Conservation (phyloP, 2,888 invertebrate species). For the Pocota personata region DNA sequence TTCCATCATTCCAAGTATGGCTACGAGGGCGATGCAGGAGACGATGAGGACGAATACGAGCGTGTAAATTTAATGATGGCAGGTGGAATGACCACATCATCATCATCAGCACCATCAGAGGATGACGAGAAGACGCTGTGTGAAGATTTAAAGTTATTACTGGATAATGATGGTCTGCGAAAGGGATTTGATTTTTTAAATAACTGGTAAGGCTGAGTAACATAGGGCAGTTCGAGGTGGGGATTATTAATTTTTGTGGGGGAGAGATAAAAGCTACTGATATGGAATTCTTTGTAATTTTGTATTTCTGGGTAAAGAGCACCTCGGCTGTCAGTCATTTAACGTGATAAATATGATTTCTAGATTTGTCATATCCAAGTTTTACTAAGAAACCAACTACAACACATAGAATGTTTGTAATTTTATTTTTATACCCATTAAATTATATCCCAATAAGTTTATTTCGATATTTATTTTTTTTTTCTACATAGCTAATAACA, state of each 20-base stretch:
- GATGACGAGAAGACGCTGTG: slow-evolving; percentile 75
- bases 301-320: background rate
- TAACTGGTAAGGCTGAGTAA: slow-evolving; percentile 76
- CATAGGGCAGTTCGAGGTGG: background rate
- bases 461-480: background rate
- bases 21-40: slow-evolving; percentile 37
- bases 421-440: slow-evolving; percentile 1
- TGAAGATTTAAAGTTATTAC: slow-evolving; percentile 76
- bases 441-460: background rate
- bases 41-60: slow-evolving; percentile 64
- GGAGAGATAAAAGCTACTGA: slow-evolving; percentile 57
- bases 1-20: slow-evolving; percentile 59
- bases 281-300: slow-evolving; percentile 11
- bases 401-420: background rate
- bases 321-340: background rate
- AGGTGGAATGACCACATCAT: slow-evolving; percentile 73
- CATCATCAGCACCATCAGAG: slow-evolving; percentile 75
- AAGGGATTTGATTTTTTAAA: slow-evolving; percentile 79
- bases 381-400: background rate
- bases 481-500: background rate
- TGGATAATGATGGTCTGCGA: slow-evolving; percentile 75
- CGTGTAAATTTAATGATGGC: slow-evolving; percentile 63
- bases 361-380: background rate
- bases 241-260: background rate
- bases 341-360: background rate